Evolutionary conservation across 2,888 invertebrate genomes (phyloP), one percentile per base, ranked within the genome.

Genomic region (Drosophila recens): DNA sequence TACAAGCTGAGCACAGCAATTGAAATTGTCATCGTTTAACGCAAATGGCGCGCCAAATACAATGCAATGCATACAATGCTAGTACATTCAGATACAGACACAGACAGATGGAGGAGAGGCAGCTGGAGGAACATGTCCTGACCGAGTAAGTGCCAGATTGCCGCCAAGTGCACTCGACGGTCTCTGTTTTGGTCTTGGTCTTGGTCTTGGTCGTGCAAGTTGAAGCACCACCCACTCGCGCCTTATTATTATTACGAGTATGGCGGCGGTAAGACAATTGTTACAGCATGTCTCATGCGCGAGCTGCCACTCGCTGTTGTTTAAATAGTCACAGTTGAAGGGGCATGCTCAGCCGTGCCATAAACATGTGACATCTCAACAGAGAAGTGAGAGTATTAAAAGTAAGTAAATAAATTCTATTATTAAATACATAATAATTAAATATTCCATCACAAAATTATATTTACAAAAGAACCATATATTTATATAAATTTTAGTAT

Each of bases 21-120:
- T 79, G 69, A 67, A 87, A 81, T 81, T 81, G 82, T 84, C 75
- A 78, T 73, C 75, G 56, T 70, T 87, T 68, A 80, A 72, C 66
- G 67, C 66, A 69, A 82, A 82, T 78, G 70, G 53, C 65, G 57
- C 49, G 56, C 74, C 59, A 66, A 74, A 70, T 80, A 74, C 78
- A 76, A 64, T 56, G 79, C 79, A 79, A 64, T 76, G 63, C 80
- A 79, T 77, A 63, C 66, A 81, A 64, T 76, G 66, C 42, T 30
- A 54, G 30, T 42, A 53, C 57, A 58, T 62, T 67, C 13, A 23
- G 23, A 23, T 4, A 23, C 23, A 23, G 23, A 23, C 23, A 4
- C 23, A 10, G 46, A 49, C 15, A 34, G 36, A n/a, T 10, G 20
- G 45, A 51, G 17, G 10, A 4, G 34, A 43, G 30, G 38, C 46